Base-by-base conservation (phyloP, 2,113 vertebrate genomes). In the Labrus mixtus region DNA sequence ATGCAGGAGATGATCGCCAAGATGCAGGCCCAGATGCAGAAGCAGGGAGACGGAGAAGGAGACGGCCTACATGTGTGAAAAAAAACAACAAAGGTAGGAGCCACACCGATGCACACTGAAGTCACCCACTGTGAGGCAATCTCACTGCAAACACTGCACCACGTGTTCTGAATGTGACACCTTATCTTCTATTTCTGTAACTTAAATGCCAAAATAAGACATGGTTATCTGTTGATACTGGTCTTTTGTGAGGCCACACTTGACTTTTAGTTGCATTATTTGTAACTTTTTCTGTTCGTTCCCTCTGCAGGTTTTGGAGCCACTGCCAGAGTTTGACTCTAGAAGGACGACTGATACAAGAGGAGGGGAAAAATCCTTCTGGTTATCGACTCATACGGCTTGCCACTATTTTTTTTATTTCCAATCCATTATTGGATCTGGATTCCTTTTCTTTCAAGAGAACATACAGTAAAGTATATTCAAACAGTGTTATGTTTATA, bases 1-100 rank as follows among this genome's bases (percentile, higher is more conserved):
- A 99, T 99, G 98, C 98, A 99, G 80, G 97, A 99, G 91, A 98
- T 99, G 98, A 98, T 99, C 6, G 95, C 96, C 0, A 96, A 97
- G 74, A 99, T 99, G 98, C 97, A 99, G 90, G 96, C 96, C 0
- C 97, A 99, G 92, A 99, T 99, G 97, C 98, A 97, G 90, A 93
- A 97, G 91, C 96, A 97, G 6, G 97, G 95, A 29, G 97, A 97
- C 0, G 92, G 86, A 16, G 91, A 95, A 0, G 90, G 73, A 39
- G 95, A 95, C 0, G 41, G 22, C 46, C 61, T 36, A 16, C 48
- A 82, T 0, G 93, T 92, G 68, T 86, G 85, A 90, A 23, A 17
- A 90, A 93, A 33, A 33, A 3, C 29, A 33, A 17, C 93, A 1
- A 93, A 0, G 83, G 94, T 94, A 73, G 92, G 88, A 93, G 56